Conservation (phyloP, 2,888 invertebrate genomes). For the Calephelis perditalis region DNA sequence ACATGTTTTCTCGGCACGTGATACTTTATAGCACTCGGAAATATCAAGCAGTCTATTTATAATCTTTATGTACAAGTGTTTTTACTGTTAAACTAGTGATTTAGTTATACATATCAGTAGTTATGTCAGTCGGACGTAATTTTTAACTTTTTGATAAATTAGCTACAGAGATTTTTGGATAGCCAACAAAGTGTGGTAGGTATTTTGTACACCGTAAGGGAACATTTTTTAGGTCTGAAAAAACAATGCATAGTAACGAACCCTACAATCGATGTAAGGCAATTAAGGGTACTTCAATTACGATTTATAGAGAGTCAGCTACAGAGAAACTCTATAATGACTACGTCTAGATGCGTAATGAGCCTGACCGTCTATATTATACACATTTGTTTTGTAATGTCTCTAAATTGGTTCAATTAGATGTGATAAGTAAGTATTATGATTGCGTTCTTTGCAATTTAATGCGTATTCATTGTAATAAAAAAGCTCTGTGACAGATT, state of each 20-base stretch:
- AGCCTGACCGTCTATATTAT: neutral
- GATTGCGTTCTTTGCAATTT: neutral
- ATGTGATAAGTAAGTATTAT: neutral
- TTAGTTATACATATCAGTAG: too few species aligned
- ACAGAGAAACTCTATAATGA: neutral
- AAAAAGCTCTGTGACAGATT: neutral
- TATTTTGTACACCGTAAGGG: neutral
- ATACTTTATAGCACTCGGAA: neutral
- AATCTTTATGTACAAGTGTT: neutral
- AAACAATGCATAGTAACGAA: neutral
- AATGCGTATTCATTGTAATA: neutral
- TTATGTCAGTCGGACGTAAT: too few species aligned
- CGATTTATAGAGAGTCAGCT: neutral
- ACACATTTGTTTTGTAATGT: constrained; percentile 4
- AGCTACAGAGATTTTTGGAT: too few species aligned
- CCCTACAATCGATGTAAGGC: neutral
- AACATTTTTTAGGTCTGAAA: neutral
- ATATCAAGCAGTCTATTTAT: neutral
- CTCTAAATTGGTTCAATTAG: constrained; percentile 9
- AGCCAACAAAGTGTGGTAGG: too few species aligned
- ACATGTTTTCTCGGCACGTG: neutral
- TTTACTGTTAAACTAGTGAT: neutral
- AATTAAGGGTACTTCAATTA: neutral
- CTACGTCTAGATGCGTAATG: constrained; percentile 1
- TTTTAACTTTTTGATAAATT: too few species aligned